Base-by-base conservation (phyloP, 1,140 invertebrate species). In the Pantala flavescens region DNA sequence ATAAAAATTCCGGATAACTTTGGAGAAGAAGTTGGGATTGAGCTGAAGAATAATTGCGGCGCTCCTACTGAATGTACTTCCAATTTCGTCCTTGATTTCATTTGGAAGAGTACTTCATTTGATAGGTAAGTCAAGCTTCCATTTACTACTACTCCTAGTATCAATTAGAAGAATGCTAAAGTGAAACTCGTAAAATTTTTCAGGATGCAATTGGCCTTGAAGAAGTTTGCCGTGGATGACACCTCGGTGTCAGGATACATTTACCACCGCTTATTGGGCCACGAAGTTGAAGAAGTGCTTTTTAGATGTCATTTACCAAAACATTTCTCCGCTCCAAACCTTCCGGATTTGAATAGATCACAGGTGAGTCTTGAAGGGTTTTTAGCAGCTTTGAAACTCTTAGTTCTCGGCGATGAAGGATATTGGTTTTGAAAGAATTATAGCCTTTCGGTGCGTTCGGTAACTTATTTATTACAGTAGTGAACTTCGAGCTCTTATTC, bases 1-100 rank as follows among this genome's bases (percentile, higher is more conserved):
- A 98, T 99, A 78, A 99, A 99, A 85, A 97, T 99, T 76, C 97
- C 98, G 0, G 98, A 99, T 81, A 99, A 99, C 84, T 98, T 94
- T 82, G 96, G 95, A 23, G 98, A 99, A 81, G 98, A 99, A 83
- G 96, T 99, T 19, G 97, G 97, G 0, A 91, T 99, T 24, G 98
- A 99, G 82, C 82, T 99, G 78, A 98, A 98, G 81, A 91, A 90
- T 76, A 95, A 93, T 78, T 88, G 90, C 21, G 93, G 93, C 23
- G 95, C 95, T 0, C 96, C 97, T 0, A 91, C 91, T 0, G 95
- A 97, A 76, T 96, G 94, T 81, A 93, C 91, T 23, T 93, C 93
- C 71, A 98, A 98, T 82, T 99, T 98, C 85, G 94, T 97, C 0
- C 95, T 99, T 14, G 98, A 99, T 84, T 99, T 99, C 84, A 98